Evolutionary conservation across 2,113 vertebrate genomes (phyloP).

Genomic region (Sinocyclocheilus rhinocerous): DNA sequence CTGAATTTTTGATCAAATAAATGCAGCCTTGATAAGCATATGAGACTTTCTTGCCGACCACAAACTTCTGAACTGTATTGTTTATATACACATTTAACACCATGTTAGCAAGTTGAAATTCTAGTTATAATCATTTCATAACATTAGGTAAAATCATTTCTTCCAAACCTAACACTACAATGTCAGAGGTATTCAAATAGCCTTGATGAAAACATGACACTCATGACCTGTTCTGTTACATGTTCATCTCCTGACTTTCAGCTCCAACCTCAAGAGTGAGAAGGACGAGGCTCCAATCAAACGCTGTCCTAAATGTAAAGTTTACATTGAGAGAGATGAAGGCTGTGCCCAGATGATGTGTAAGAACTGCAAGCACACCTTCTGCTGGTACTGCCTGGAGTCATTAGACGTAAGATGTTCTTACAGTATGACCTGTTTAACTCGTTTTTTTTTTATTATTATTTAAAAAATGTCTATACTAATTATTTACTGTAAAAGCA

Average conservation of each 20-base stretch:
- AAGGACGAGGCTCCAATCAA: slow-evolving; percentile 93
- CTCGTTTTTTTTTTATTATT: background rate
- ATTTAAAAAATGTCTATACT: background rate
- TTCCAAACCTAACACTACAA: background rate
- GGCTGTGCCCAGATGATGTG: slow-evolving; percentile 99
- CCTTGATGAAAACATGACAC: background rate
- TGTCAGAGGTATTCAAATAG: background rate
- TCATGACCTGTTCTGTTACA: background rate
- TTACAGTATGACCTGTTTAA: background rate
- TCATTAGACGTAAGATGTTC: slow-evolving; percentile 84
- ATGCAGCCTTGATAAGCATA: background rate
- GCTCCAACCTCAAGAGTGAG: slow-evolving; percentile 85
- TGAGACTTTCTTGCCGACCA: background rate
- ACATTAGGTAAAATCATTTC: background rate
- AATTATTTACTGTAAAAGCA: background rate
- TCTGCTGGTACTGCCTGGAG: slow-evolving; percentile 89
- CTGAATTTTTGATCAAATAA: background rate
- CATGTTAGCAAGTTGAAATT: background rate
- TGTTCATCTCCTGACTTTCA: slow-evolving; percentile 55
- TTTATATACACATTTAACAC: background rate
- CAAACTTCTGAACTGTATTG: background rate
- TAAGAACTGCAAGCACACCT: slow-evolving; percentile 92
- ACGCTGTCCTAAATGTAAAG: slow-evolving; percentile 95
- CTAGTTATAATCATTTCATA: background rate
- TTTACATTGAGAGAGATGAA: slow-evolving; percentile 96